phyloP scores from a whole-genome alignment of 2,113 vertebrate species.

The Corydoras sp. region DNA sequence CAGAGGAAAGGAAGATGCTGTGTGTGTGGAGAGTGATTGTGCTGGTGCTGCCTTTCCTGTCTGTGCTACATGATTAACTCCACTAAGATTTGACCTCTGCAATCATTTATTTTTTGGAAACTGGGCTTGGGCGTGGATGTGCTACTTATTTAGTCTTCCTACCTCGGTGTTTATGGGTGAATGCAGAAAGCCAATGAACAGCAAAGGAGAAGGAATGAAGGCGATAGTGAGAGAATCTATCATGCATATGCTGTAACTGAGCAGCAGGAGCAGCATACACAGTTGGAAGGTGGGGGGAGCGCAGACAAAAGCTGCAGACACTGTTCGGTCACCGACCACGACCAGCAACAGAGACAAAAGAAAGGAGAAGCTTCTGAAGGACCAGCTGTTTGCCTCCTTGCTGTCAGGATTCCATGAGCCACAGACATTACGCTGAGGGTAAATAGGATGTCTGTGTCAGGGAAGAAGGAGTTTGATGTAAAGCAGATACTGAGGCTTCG shows the following conservation, averaged over 20 bases:
- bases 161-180: conserved; percentile 33
- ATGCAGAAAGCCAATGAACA: conserved; percentile 31
- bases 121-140: conserved; percentile 48
- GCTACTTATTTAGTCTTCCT: conserved; percentile 50
- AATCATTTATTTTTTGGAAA: conserved; percentile 70
- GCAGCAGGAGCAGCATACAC: conserved; percentile 61
- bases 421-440: conserved; percentile 54
- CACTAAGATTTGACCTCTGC: conserved; percentile 89
- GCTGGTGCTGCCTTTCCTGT: conserved; percentile 58
- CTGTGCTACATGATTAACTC: conserved; percentile 79
- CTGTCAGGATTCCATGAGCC: conserved; percentile 53
- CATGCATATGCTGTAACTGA: conserved; percentile 72
- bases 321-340: conserved; percentile 48
- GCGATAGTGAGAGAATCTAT: conserved; percentile 59
- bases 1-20: conserved; percentile 29
- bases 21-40: conserved; percentile 38
- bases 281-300: conserved; percentile 61
- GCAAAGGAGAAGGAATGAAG: conserved; percentile 50
- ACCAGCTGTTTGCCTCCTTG: conserved; percentile 47
- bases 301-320: conserved; percentile 67
- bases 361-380: conserved; percentile 49
- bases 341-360: conserved; percentile 47
- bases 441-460: conserved; percentile 82
- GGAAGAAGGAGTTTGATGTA: conserved; percentile 95
- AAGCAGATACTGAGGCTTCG: conserved; percentile 95